phyloP scores from a whole-genome alignment of 64 coral and sea anemone species.

The Platygyra sinensis region DNA sequence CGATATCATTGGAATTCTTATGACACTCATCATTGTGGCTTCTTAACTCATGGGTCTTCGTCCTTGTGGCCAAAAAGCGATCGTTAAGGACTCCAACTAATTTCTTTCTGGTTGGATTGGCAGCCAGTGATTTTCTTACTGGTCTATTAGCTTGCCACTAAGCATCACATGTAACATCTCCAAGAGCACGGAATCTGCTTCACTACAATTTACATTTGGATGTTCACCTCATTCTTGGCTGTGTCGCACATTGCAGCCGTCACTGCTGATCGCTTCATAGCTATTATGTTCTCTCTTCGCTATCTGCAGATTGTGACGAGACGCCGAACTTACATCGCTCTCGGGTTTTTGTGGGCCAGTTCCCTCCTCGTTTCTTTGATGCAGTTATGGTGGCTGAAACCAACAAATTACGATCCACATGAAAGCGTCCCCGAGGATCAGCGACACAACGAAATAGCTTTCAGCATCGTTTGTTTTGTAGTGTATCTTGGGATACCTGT shows the following conservation, averaged over 20 bases:
- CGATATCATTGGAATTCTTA: constrained; percentile 45
- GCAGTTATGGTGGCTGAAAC: constrained; percentile 56
- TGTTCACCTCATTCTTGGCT: constrained; percentile 65
- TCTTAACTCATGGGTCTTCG: constrained; percentile 45
- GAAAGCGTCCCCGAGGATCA: not conserved
- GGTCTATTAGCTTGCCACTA: constrained; percentile 49
- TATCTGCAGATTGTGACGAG: constrained; percentile 59
- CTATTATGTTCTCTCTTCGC: constrained; percentile 63
- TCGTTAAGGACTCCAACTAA: constrained; percentile 58
- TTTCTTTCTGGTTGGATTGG: constrained; percentile 57
- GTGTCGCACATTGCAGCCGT: constrained; percentile 61
- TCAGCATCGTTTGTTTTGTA: constrained; percentile 38
- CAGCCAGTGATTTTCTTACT: constrained; percentile 54
- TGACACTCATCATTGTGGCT: constrained; percentile 62
- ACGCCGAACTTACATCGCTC: not conserved
- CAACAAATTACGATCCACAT: not conserved
- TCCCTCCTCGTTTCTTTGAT: constrained; percentile 41
- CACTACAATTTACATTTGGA: constrained; percentile 26
- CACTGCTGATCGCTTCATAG: constrained; percentile 71
- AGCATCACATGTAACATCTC: constrained; percentile 40
- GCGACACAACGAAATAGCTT: constrained; percentile 27
- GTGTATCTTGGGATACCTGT: constrained; percentile 40
- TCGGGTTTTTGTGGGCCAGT: constrained; percentile 36
- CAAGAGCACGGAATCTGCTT: constrained; percentile 18
- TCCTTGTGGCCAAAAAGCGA: constrained; percentile 49